Conservation (phyloP, 2,888 invertebrate species). For the Drosophila macrospina region DNA sequence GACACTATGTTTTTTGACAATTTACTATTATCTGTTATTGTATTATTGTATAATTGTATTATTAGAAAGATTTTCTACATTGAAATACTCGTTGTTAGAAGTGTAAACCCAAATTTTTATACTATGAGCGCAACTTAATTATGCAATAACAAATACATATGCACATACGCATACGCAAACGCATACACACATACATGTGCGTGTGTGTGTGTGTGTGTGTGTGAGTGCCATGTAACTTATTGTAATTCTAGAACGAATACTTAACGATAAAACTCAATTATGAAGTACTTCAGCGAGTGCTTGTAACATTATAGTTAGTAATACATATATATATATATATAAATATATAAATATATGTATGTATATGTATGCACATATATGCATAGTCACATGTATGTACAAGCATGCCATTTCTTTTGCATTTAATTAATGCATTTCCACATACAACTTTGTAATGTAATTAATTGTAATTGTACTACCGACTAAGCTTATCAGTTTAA, state of each 20-base stretch:
- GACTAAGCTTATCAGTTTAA: conserved; percentile 55
- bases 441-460: conserved; percentile 70
- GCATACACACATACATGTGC: conserved; percentile 12
- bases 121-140: conserved; percentile 38
- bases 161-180: conserved; percentile 23
- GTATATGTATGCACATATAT: conserved; percentile 21
- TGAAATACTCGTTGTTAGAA: conserved; percentile 49
- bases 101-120: conserved; percentile 31
- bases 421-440: conserved; percentile 76
- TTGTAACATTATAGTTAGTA: conserved; percentile 61
- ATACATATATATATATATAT: conserved; percentile 32
- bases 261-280: conserved; percentile 34
- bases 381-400: conserved; percentile 14
- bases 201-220: no score
- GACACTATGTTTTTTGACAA: conserved; percentile 57
- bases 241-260: conserved; percentile 63
- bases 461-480: conserved; percentile 69
- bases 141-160: conserved; percentile 35
- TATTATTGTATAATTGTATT: conserved; percentile 28
- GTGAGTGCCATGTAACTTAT: conserved; percentile 64
- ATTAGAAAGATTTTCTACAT: conserved; percentile 60
- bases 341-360: conserved; percentile 20
- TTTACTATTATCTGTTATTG: conserved; percentile 55
- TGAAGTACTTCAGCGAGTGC: conserved; percentile 21
- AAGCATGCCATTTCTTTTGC: conserved; percentile 63